These are phyloP conservation scores for Pelodytes ibericus DNA, from an alignment of 2,797 vertebrate genomes.

Conservation along the genomic window DNA sequence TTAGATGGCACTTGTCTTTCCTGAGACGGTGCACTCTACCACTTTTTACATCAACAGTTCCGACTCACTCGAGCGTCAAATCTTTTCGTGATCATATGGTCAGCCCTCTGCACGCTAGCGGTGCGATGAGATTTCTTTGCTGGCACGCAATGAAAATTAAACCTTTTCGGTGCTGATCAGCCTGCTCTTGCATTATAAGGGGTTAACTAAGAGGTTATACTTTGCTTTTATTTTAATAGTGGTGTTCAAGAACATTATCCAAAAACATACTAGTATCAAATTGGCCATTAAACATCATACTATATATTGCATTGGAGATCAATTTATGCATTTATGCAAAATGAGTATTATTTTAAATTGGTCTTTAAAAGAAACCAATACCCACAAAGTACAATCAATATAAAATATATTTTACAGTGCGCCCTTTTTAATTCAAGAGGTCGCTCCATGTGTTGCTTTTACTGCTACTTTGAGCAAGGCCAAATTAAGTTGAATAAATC, in stretches of 20 bases:
- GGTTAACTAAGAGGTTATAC: background rate
- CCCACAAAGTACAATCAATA: background rate
- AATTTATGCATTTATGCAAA: background rate
- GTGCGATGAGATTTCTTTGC: conserved; percentile 10
- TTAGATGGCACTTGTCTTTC: conserved; percentile 18
- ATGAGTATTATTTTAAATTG: background rate
- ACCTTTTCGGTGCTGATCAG: conserved; percentile 37
- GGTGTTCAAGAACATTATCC: background rate
- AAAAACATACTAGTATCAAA: background rate
- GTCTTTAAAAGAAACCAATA: background rate
- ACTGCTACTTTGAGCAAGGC: background rate
- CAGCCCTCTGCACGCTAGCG: conserved; percentile 57
- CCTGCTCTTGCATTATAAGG: background rate
- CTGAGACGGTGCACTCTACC: conserved; percentile 54
- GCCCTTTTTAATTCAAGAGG: too few species aligned
- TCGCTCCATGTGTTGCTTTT: too few species aligned
- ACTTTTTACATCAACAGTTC: conserved; percentile 49
- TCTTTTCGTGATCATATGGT: conserved; percentile 50
- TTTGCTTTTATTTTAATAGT: background rate
- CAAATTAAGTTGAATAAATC: conserved; percentile 19
- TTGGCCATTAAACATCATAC: background rate
- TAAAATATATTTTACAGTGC: background rate
- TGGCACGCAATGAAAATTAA: conserved; percentile 43
- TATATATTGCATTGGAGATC: background rate
- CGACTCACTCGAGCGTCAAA: conserved; percentile 55